phyloP scores from a whole-genome alignment of 2,113 vertebrate species.

The Sander vitreus region DNA sequence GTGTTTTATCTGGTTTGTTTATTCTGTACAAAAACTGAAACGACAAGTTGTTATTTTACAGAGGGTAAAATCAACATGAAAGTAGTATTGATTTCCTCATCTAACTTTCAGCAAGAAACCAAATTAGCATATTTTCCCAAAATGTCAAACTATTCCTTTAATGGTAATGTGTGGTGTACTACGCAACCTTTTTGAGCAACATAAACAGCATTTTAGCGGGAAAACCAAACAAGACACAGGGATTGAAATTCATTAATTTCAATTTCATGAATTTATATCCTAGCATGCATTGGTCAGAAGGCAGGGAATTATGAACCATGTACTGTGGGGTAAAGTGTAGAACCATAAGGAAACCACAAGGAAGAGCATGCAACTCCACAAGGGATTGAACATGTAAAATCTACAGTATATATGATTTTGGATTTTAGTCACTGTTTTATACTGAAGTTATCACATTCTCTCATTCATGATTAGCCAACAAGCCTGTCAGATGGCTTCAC shows the following conservation, averaged over 20 bases:
- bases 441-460: conserved; percentile 26
- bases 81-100: not conserved
- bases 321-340: not conserved
- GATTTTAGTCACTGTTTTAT: conserved; percentile 13
- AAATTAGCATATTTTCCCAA: not conserved
- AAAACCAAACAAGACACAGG: not conserved
- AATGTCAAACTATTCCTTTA: not conserved
- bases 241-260: conserved; percentile 7
- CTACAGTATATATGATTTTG: not conserved
- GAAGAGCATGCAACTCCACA: conserved; percentile 21
- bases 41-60: too few relatives aligned
- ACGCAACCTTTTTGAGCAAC: not conserved
- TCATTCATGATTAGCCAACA: conserved; percentile 30
- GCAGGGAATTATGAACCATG: not conserved
- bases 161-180: not conserved
- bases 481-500: conserved; percentile 55
- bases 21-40: not conserved
- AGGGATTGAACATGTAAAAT: not conserved
- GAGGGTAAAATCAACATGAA: too few relatives aligned
- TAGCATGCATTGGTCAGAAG: not conserved
- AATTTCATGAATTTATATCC: conserved; percentile 2
- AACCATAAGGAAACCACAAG: conserved; percentile 13
- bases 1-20: not conserved
- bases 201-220: not conserved
- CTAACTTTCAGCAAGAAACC: not conserved